These are phyloP conservation scores for Osmerus mordax DNA, from an alignment of 2,113 vertebrate genomes.

Conservation along the genomic window DNA sequence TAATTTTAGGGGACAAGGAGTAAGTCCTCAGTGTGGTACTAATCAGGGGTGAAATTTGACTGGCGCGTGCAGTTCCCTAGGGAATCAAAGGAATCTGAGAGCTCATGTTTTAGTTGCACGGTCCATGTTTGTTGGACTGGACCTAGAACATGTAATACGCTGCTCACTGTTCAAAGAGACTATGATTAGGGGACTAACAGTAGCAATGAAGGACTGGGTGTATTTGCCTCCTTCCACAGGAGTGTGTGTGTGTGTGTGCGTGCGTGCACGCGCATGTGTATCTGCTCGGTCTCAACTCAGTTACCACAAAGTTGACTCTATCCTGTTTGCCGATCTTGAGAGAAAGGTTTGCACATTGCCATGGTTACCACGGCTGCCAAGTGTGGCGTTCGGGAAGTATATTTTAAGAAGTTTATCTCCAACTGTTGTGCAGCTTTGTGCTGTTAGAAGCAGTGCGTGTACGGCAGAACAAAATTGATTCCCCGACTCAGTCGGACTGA, in stretches of 20 bases:
- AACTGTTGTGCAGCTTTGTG: no score
- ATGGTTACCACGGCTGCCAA: not conserved
- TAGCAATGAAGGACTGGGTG: not conserved
- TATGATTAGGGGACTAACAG: slow-evolving; percentile 8
- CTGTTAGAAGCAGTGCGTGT: not conserved
- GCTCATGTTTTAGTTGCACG: no score
- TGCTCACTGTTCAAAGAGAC: slow-evolving; percentile 16
- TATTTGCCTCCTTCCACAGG: slow-evolving; percentile 5
- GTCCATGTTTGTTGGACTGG: no score
- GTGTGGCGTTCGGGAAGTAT: no score
- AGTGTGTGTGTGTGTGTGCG: not conserved
- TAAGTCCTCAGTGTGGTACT: no score
- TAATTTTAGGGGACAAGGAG: no score
- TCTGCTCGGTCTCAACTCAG: not conserved
- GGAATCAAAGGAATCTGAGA: not conserved
- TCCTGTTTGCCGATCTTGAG: not conserved
- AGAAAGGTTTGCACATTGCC: not conserved
- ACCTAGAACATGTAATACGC: no score
- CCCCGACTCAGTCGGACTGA: no score
- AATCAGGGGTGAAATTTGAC: no score
- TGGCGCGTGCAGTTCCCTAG: no score
- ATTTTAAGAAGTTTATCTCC: not conserved
- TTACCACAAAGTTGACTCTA: not conserved
- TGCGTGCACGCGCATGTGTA: not conserved
- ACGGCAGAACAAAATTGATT: not conserved